Evolutionary conservation across 2,113 vertebrate species (phyloP), one percentile per base, ranked within the genome.

Genomic region (Stictonetta naevosa): DNA sequence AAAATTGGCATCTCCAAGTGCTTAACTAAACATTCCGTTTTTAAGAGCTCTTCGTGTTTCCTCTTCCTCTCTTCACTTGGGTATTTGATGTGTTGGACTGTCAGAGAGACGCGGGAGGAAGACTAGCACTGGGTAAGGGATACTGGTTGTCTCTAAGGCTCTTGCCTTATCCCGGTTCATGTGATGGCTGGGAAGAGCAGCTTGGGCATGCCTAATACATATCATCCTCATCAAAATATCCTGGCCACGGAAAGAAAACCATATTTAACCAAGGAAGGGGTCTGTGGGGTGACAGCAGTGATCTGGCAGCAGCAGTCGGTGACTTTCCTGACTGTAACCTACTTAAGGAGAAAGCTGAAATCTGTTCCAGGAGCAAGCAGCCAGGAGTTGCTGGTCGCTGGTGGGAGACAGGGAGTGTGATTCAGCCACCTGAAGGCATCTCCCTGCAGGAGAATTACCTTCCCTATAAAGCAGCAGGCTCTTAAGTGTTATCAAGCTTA

Each of bases 381-480:
- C 77, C 92, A 84, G 90, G 76, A 94, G 53, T 62, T 58, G 18
- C 52, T 75, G 88, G 86, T 90, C 83, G 92, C 80, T 86, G 86
- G 46, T 69, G 53, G 56, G 81, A 81, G 79, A 76, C 46, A 73
- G 42, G 42, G 80, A 81, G 80, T 22, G 18, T 91, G 90, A 95
- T 94, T 94, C 95, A 96, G 92, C 77, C 92, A 91, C 96, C 96
- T 96, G 95, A 94, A 96, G 92, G 90, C 86, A 86, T 96, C 88
- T 97, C 92, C 88, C 96, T 94, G 80, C 58, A 94, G 88, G 86
- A 96, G 96, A 96, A 95, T 95, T 96, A 91, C 93, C 92, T 96
- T 94, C 80, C 69, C 90, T 86, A 46, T 95, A 91, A 96, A 96
- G 93, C 95, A 95, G 96, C 95, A 95, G 88, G 86, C 77, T 95